phyloP scores from a whole-genome alignment of 2,888 invertebrate genomes.

The Axea sp. region DNA sequence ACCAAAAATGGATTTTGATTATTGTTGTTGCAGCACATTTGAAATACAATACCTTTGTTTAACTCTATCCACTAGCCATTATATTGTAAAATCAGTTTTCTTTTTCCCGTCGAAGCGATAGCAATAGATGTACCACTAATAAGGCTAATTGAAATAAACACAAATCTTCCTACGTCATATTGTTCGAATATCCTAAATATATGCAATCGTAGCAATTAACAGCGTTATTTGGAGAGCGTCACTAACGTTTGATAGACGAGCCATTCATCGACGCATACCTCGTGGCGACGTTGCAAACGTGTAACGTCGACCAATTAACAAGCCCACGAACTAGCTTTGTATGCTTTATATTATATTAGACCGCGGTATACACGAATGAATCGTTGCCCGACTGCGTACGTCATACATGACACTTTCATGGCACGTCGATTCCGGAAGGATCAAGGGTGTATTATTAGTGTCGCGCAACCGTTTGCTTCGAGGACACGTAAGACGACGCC shows the following conservation, averaged over 20 bases:
- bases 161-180: no score
- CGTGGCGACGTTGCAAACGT: slow-evolving; percentile 37
- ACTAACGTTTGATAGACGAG: slow-evolving; percentile 38
- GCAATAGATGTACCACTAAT: no score
- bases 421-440: slow-evolving; percentile 57
- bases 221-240: slow-evolving; percentile 31
- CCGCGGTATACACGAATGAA: slow-evolving; percentile 35
- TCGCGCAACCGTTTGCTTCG: slow-evolving; percentile 61
- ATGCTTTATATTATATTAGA: slow-evolving; percentile 57
- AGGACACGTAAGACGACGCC: slow-evolving; percentile 63
- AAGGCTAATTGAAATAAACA: no score
- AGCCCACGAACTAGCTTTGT: slow-evolving; percentile 40
- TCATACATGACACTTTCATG: slow-evolving; percentile 43
- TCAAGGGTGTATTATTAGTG: slow-evolving; percentile 54
- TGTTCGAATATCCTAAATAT: not conserved
- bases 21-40: no score
- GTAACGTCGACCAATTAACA: slow-evolving; percentile 52
- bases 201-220: slow-evolving; percentile 30
- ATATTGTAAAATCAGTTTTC: no score
- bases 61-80: no score
- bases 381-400: slow-evolving; percentile 37
- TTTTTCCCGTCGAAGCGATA: no score
- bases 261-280: slow-evolving; percentile 45
- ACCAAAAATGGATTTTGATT: no score
- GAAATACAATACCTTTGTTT: no score